Evolutionary conservation across 2,888 invertebrate species (phyloP), one percentile per base, ranked within the genome.

Genomic region (Mystacides longicornis): DNA sequence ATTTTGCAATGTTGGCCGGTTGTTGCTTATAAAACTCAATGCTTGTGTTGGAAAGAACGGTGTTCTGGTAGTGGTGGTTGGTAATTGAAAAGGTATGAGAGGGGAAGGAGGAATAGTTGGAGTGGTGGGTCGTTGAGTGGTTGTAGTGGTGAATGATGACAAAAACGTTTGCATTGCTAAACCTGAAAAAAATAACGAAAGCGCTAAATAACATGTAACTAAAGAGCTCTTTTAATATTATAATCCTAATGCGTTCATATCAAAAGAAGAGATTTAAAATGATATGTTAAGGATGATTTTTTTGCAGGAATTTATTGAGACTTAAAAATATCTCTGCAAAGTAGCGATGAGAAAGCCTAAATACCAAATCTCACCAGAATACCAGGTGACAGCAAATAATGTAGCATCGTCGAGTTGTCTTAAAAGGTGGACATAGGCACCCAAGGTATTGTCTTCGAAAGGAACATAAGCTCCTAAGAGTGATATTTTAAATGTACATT

Each of bases 161-260:
- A 51, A 20, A 42, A 51, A 51, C 4, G 55, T 46, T 51, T 51
- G 27, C 48, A 52, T 56, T 19, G 56, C 54, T 23, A 50, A 21
- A n/a, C 54, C 54, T 54, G 22, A 9, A 50, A 49, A n/a, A 49
- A 5, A 22, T 27, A 27, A 11, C 27, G 27, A 11, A 27, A 27
- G 27, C 27, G 27, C 27, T 27, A 27, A n/a, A n/a, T 27, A 7
- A 5, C 11, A 27, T 27, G 27, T 27, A 27, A 7, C 11, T 27
- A 7, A 27, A 7, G 27, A 11, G 11, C 27, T 27, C 27, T 7
- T 7, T 27, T n/a, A n/a, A n/a, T n/a, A n/a, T n/a, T n/a, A n/a
- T n/a, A n/a, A n/a, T n/a, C n/a, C 27, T 7, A 11, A 27, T 27
- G 5, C 11, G 5, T 27, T 7, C 5, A 27, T 27, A 27, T 7